Evolutionary conservation across 2,797 vertebrate species (phyloP).

Genomic region (Amblyopsis hoosieri): DNA sequence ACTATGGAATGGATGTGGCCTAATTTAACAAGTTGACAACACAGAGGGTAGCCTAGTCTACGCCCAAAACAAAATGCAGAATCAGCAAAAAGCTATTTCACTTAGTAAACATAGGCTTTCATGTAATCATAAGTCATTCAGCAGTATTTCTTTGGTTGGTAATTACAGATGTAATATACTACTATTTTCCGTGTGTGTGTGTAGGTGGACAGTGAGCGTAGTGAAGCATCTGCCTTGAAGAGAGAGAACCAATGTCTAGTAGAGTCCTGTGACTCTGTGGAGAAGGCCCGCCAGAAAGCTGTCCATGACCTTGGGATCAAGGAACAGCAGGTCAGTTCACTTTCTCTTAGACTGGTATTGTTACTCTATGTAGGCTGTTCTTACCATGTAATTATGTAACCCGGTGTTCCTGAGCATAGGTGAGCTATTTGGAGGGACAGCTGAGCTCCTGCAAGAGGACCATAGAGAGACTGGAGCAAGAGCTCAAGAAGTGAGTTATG

Average conservation of each 20-base stretch:
- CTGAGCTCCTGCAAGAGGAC: constrained; percentile 86
- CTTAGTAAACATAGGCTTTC: neutral
- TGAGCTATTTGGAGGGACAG: constrained; percentile 87
- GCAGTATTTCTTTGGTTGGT: neutral
- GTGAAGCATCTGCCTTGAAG: constrained; percentile 83
- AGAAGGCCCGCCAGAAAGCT: constrained; percentile 87
- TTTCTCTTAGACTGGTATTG: neutral
- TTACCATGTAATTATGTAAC: neutral
- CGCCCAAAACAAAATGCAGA: too few relatives aligned
- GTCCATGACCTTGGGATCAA: constrained; percentile 89
- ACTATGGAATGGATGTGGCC: too few relatives aligned
- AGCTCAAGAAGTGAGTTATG: constrained; percentile 86
- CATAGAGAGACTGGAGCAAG: constrained; percentile 88
- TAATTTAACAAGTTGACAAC: neutral
- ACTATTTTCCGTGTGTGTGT: neutral
- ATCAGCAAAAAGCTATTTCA: too few relatives aligned
- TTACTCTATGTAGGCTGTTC: neutral
- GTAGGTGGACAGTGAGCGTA: constrained; percentile 89
- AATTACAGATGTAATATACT: neutral
- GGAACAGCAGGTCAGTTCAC: constrained; percentile 84
- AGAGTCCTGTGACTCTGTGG: constrained; percentile 87
- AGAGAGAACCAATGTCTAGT: constrained; percentile 89
- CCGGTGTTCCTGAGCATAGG: constrained; percentile 37
- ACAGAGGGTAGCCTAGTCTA: neutral
- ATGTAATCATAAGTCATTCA: neutral